Evolutionary conservation across 2,888 invertebrate genomes (phyloP).

Genomic region (Gortyna flavago): DNA sequence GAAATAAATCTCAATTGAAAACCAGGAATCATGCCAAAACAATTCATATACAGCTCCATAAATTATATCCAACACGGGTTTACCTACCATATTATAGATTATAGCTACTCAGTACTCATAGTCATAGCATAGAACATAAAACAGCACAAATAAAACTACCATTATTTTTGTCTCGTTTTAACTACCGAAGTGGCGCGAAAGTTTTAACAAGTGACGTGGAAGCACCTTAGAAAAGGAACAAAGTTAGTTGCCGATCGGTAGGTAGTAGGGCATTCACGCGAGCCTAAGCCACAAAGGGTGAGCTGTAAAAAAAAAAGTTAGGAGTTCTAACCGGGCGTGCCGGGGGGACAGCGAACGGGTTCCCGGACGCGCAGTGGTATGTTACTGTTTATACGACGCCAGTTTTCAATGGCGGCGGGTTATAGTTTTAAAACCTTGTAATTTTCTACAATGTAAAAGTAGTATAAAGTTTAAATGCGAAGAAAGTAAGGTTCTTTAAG

Average conservation of each 20-base stretch:
- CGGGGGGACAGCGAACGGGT: conserved; percentile 86
- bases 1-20: conserved; percentile 49
- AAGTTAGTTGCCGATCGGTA: conserved; percentile 71
- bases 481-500: conserved; percentile 31
- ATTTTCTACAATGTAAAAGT: conserved; percentile 25
- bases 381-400: conserved; percentile 70
- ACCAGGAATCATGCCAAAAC: conserved; percentile 52
- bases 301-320: conserved; percentile 88
- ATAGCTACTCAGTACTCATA: conserved; percentile 11
- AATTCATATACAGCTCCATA: conserved; percentile 59
- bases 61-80: conserved; percentile 20
- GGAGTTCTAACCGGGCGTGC: conserved; percentile 88
- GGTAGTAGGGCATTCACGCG: conserved; percentile 86
- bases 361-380: conserved; percentile 81
- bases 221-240: conserved; percentile 68
- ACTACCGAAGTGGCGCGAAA: conserved; percentile 74
- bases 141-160: conserved; percentile 8
- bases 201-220: conserved; percentile 75
- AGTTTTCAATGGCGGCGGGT: conserved; percentile 20
- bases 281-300: conserved; percentile 87
- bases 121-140: conserved; percentile 9
- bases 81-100: background rate
- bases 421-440: conserved; percentile 21
- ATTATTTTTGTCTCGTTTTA: conserved; percentile 38
- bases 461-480: conserved; percentile 23